A percentile compares a stretch with the other conserved stretches of the same genome.
Conservation (phyloP, 1,140 invertebrate species). For the Cyrtorhinus lividipennis region DNA sequence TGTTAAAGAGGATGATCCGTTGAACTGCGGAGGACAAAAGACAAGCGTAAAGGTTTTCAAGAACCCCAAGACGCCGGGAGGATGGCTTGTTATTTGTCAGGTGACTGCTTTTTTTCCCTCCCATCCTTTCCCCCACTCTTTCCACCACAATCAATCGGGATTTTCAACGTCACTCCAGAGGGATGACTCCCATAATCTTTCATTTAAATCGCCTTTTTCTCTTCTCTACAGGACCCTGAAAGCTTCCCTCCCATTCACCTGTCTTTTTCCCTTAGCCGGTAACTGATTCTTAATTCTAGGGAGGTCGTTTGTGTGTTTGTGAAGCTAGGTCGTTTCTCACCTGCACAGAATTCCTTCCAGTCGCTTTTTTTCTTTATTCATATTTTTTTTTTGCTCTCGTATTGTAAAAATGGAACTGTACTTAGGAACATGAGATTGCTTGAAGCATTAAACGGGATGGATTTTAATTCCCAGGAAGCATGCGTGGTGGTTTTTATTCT, state of each 20-base stretch:
- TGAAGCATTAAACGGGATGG: too few species aligned
- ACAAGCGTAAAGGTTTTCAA: not conserved
- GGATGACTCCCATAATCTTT: constrained; percentile 9
- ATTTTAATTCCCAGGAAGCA: too few species aligned
- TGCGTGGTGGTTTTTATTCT: too few species aligned
- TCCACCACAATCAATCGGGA: not conserved
- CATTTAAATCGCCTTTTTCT: constrained; percentile 2
- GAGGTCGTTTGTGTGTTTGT: constrained; percentile 4
- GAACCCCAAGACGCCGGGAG: not conserved
- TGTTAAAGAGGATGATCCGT: not conserved
- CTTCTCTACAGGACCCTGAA: too few species aligned
- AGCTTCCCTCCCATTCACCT: not conserved
- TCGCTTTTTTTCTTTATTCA: too few species aligned
- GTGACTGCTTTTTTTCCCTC: not conserved
- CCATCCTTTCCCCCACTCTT: not conserved
- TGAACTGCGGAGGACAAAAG: constrained; percentile 2
- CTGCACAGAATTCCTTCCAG: too few species aligned
- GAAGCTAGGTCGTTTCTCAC: not conserved
- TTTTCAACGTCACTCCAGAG: not conserved
- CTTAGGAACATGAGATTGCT: too few species aligned
- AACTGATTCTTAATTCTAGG: constrained; percentile 6
- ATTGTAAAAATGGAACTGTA: too few species aligned
- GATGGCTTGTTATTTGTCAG: constrained; percentile 2
- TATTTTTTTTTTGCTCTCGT: too few species aligned
- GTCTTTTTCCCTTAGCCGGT: not conserved